Evolutionary conservation across 2,797 vertebrate species (phyloP), one percentile per base, ranked within the genome.

Genomic region (Phrynocephalus guinanensis): DNA sequence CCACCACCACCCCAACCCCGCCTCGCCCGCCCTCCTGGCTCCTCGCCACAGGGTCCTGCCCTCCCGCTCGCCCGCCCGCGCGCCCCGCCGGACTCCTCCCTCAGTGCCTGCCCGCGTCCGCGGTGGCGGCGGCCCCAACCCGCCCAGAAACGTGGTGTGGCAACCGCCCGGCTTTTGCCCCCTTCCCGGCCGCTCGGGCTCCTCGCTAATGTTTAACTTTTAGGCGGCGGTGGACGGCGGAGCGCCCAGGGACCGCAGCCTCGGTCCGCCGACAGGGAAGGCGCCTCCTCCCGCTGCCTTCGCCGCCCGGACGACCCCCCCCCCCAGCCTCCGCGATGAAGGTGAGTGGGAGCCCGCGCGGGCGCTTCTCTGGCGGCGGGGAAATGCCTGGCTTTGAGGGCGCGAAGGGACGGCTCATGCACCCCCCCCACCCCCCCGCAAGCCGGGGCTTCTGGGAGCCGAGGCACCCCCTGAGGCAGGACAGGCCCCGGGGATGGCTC

Each of bases 241-340:
- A 8, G 28, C 8, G 63, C 30, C 75, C 28, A 28, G 28, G 26
- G 33, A 13, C 30, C 7, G 16, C 15, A 52, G 75, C 1, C 79
- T 13, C 24, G 38, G 44, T 30, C 48, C 3, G 80, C 18, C 52
- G 0, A 16, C 24, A 28, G 30, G 24, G 10, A 71, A 30, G 7
- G 50, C 71, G 70, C n/a, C 38, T 77, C 22, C 56, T 11, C 6
- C 72, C 16, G 72, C 44, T 20, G 60, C 60, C 72, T 26, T 48
- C 8, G 11, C 22, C 71, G 16, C n/a, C 60, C n/a, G 10, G 18
- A 20, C 44, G 63, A 44, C 90, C 80, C 83, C 26, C 24, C 15
- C 33, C 33, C 33, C 33, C 33, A 70, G 28, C 67, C 50, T 84
- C 33, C 38, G 86, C 86, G 0, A 95, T 95, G 95, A 95, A 94